Evolutionary conservation across 2,113 vertebrate species (phyloP).

Genomic region (Stomatorhinus ivindoensis): DNA sequence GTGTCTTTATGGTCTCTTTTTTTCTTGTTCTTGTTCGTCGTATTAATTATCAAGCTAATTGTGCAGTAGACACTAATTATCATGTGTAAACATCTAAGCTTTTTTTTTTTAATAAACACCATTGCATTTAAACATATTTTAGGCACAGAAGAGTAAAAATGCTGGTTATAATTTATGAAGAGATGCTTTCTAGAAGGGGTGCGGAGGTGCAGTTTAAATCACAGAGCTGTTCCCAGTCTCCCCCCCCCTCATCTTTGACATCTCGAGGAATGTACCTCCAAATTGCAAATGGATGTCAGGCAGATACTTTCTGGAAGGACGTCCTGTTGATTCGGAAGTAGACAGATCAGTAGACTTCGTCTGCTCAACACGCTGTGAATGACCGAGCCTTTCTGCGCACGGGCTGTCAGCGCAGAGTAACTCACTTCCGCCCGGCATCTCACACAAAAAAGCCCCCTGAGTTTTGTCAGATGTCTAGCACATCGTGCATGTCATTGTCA

Average conservation of each 20-base stretch:
- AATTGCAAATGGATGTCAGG: not conserved
- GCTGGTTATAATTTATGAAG: not conserved
- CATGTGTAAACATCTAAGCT: not conserved
- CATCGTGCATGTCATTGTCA: conserved; percentile 59
- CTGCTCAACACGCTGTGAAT: conserved; percentile 54
- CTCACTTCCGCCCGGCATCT: conserved; percentile 54
- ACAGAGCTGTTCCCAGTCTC: not conserved
- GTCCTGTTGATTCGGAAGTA: conserved; percentile 25
- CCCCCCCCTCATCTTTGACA: not conserved
- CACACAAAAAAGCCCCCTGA: conserved; percentile 29
- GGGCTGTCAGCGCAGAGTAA: conserved; percentile 57
- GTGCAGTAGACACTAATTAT: not conserved
- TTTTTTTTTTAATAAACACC: not conserved
- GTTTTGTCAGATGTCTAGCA: conserved; percentile 62
- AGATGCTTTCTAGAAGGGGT: not conserved
- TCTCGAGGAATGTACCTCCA: not conserved
- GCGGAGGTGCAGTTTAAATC: not conserved
- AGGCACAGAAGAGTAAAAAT: not conserved
- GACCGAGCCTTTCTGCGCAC: conserved; percentile 50
- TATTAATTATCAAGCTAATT: not conserved
- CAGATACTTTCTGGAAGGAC: not conserved
- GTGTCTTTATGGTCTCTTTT: not conserved
- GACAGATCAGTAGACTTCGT: conserved; percentile 50
- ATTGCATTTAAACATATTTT: not conserved
- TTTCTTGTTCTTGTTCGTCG: not conserved